Conservation (phyloP, 1,140 invertebrate species). For the Metopolophium dirhodum region DNA sequence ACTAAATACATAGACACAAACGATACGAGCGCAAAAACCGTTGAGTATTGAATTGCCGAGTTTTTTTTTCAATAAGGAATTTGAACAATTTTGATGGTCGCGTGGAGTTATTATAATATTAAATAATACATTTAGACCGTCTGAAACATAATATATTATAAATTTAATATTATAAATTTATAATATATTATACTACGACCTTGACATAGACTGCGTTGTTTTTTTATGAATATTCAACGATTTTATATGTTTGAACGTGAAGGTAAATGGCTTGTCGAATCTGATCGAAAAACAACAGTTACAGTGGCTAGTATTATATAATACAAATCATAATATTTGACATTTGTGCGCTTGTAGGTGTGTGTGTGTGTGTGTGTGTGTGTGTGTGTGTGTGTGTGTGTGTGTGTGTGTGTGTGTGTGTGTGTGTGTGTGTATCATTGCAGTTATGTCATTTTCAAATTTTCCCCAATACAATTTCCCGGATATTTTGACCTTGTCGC, state of each 20-base stretch:
- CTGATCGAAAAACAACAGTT: not conserved
- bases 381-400: slow-evolving; percentile 7
- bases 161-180: no score
- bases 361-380: not conserved
- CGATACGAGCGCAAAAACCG: no score
- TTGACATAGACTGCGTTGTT: not conserved
- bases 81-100: not conserved
- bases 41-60: no score
- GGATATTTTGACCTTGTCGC: slow-evolving; percentile 18
- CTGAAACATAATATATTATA: not conserved
- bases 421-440: not conserved
- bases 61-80: not conserved
- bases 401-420: not conserved
- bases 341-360: not conserved
- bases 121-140: not conserved
- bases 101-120: not conserved
- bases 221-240: not conserved
- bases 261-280: not conserved
- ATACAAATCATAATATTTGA: not conserved
- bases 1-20: not conserved
- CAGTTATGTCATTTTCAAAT: not conserved
- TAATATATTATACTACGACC: not conserved
- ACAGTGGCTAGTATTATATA: not conserved
- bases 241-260: not conserved
- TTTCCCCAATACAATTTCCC: not conserved